Base-by-base conservation (phyloP, 2,113 vertebrate genomes). In the Oxyruncus cristatus region DNA sequence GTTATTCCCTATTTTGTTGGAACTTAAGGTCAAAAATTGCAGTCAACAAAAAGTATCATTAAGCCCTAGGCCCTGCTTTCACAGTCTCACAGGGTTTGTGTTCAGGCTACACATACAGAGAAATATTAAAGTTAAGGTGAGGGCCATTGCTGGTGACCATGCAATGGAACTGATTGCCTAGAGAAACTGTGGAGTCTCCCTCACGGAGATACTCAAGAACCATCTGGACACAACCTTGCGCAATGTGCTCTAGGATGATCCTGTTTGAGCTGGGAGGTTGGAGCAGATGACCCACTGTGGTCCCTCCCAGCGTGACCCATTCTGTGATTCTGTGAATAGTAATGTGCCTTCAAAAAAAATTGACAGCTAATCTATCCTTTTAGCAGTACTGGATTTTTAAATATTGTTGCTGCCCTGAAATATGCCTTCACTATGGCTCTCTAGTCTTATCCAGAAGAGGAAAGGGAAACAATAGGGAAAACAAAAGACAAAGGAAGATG, bases 111-210 rank as follows among this genome's bases (percentile, higher is more conserved):
- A 8, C 8, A 46, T 30, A 42, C 0, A 39, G 9, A n/a, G 24
- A 80, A 66, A 58, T 24, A 73, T 16, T 30, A 11, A 71, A 37
- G 12, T 44, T 49, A 44, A 33, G 26, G 8, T 27, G 41, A 0
- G 1, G 47, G 47, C 41, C 39, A 22, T 6, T 26, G 24, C 2
- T 0, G 26, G 41, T 49, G 35, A 42, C 14, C 1, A 7, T 30
- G 47, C 21, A 21, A n/a, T 6, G 47, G 30, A 70, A 35, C 14
- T 32, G 14, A 1, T 10, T 41, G n/a, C 13, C 39, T n/a, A 55
- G 30, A 77, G 46, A 32, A 14, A 30, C 8, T 53, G 24, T 68
- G 41, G 71, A 35, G 2, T 55, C n/a, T 47, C 6, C 41, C 39
- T 9, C 47, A 22, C 11, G 30, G 41, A 55, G 14, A 55, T 30